A percentile compares a stretch with the other conserved stretches of the same genome.
phyloP scores from a whole-genome alignment of 2,113 vertebrate species.

The Dicentrarchus labrax region DNA sequence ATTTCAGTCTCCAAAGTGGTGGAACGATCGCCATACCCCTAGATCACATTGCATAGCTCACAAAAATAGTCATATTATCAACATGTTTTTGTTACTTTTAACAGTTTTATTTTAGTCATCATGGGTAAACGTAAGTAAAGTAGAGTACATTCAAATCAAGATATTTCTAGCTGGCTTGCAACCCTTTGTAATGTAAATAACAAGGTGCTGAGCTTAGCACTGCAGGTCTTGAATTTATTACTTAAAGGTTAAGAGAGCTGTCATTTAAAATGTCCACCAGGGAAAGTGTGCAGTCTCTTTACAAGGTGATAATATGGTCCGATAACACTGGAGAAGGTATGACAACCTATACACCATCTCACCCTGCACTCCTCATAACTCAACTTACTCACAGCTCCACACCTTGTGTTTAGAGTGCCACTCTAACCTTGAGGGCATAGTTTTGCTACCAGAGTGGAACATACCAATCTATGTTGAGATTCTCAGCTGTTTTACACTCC shows the following conservation, averaged over 20 bases:
- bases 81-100: too few relatives aligned
- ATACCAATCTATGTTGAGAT: too few relatives aligned
- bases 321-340: background rate
- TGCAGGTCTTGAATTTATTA: background rate
- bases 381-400: too few relatives aligned
- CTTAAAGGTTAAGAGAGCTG: constrained; percentile 1
- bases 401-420: too few relatives aligned
- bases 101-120: too few relatives aligned
- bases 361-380: constrained; percentile 8
- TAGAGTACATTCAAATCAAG: background rate
- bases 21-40: too few relatives aligned
- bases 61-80: too few relatives aligned
- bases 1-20: too few relatives aligned
- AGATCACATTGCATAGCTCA: too few relatives aligned
- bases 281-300: background rate
- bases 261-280: background rate
- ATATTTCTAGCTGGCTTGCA: constrained; percentile 13
- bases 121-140: background rate
- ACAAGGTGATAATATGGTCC: background rate
- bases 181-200: background rate
- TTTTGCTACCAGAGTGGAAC: too few relatives aligned
- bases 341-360: background rate
- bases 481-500: too few relatives aligned
- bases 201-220: constrained; percentile 2
- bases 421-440: too few relatives aligned